These are phyloP conservation scores for Taphrorychus bicolor DNA, from an alignment of 2,888 invertebrate genomes.

Conservation along the genomic window DNA sequence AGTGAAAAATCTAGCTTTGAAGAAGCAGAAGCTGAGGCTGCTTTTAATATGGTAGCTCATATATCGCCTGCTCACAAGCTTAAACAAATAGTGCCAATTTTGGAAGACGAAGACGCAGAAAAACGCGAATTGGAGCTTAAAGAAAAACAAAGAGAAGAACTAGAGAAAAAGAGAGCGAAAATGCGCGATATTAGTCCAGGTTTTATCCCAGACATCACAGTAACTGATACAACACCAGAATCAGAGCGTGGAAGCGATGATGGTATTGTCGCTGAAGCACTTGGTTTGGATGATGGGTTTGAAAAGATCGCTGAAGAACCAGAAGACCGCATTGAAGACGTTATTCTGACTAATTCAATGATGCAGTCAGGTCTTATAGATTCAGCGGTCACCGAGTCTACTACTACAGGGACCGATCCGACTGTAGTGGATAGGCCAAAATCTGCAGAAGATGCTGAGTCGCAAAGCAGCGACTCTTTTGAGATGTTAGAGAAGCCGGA, in stretches of 20 bases:
- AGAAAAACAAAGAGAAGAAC: conserved; percentile 55
- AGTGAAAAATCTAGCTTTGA: conserved; percentile 61
- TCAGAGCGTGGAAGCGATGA: conserved; percentile 49
- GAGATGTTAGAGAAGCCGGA: conserved; percentile 88
- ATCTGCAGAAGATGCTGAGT: conserved; percentile 64
- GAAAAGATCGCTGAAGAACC: conserved; percentile 43
- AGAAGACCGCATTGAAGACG: conserved; percentile 23
- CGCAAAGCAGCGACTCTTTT: conserved; percentile 84
- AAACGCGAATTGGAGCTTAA: conserved; percentile 62
- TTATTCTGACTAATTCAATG: conserved; percentile 33
- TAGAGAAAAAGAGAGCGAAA: conserved; percentile 59
- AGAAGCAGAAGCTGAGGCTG: conserved; percentile 63
- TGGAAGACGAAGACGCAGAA: conserved; percentile 63
- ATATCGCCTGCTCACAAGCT: conserved; percentile 60
- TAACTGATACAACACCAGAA: conserved; percentile 65
- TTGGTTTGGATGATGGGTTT: background rate
- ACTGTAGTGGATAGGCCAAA: conserved; percentile 59
- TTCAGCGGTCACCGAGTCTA: too few species aligned
- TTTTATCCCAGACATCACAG: conserved; percentile 68
- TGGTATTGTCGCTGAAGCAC: too few species aligned
- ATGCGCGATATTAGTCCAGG: conserved; percentile 68
- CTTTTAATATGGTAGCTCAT: conserved; percentile 61
- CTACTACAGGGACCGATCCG: too few species aligned
- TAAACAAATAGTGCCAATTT: conserved; percentile 60
- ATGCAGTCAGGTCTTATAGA: conserved; percentile 44